Evolutionary conservation across 2,113 vertebrate species (phyloP).

Genomic region (Nicator chloris): DNA sequence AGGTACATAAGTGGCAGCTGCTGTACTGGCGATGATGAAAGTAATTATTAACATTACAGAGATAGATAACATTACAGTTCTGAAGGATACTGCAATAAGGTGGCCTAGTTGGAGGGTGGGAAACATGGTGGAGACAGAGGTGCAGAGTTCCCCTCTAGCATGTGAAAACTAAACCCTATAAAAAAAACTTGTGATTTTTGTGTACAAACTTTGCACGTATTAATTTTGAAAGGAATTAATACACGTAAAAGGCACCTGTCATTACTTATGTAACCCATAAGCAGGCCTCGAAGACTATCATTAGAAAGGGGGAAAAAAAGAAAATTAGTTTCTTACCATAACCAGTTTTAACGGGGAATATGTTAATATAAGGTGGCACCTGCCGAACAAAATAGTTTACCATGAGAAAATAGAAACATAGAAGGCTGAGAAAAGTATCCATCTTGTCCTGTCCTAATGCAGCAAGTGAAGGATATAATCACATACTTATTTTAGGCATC

Average conservation of each 20-base stretch:
- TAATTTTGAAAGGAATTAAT: background rate
- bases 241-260: background rate
- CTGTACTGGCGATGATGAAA: background rate
- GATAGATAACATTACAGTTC: background rate
- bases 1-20: background rate
- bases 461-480: background rate
- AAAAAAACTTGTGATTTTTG: background rate
- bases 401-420: background rate
- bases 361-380: background rate
- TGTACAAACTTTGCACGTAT: background rate
- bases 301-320: background rate
- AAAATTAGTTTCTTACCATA: background rate
- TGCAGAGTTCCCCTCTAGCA: background rate
- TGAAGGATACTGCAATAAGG: background rate
- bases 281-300: background rate
- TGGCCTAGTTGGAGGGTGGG: background rate
- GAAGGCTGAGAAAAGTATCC: background rate
- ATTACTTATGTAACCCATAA: background rate
- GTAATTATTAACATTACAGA: constrained; percentile 5
- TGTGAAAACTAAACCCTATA: background rate
- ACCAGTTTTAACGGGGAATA: background rate
- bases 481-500: background rate
- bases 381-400: background rate
- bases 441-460: background rate
- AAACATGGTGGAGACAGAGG: background rate